Evolutionary conservation across 2,888 invertebrate species (phyloP), one percentile per base, ranked within the genome.

Genomic region (Automeris io): DNA sequence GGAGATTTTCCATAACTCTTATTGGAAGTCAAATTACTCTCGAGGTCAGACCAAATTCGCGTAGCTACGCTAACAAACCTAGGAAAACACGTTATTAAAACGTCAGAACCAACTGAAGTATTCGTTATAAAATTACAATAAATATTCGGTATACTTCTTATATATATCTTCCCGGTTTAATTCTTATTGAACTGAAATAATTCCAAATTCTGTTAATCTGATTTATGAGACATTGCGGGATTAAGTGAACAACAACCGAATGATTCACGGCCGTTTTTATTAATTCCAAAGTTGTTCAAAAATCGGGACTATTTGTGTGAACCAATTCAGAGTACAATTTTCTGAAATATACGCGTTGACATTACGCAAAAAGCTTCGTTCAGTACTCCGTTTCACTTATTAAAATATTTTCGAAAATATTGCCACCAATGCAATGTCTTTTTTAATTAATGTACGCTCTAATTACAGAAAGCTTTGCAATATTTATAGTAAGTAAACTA

Each of bases 301-400:
- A 37, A 32, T 33, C 33, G 37, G 39, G 41, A 35, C 45, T 46
- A 52, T 52, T 65, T 62, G 65, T 38, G 43, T 52, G 62, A 75
- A 72, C 48, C 62, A 68, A 73, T 73, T 73, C 69, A 56, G 57
- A 62, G 52, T 50, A n/a, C n/a, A 60, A 61, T 47, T 65, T 61
- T 58, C 61, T 54, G 47, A 38, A 57, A 56, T 55, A 55, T 61
- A 47, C 50, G 42, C 47, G 44, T 46, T 47, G 43, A 42, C 47
- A 48, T 52, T 44, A 44, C 45, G 50, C 54, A 60, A 51, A 64
- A 57, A 62, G 58, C 55, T 49, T 55, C 50, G 46, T 54, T 52
- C 52, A 53, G 57, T 57, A 53, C 66, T 72, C 68, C 69, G 77
- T 78, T 71, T 63, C 65, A 58, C 63, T 70, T 72, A 59, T 71